These are phyloP conservation scores for Pomacea maculata DNA, from an alignment of 1,140 invertebrate genomes.

Conservation along the genomic window DNA sequence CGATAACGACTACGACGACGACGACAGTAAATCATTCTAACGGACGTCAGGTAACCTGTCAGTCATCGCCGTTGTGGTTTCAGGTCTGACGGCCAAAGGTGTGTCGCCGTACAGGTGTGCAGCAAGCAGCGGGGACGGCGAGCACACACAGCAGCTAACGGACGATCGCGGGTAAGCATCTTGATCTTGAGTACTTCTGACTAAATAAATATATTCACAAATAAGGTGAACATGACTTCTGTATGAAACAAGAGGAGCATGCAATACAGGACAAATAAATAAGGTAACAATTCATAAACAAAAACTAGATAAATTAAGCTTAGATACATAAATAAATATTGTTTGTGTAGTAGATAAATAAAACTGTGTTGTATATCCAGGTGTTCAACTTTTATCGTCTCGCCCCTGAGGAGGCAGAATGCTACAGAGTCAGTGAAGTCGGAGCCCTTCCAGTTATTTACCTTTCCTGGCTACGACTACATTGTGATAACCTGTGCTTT, in stretches of 20 bases:
- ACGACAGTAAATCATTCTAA: no score
- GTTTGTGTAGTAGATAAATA: no score
- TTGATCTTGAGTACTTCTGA: fast-evolving
- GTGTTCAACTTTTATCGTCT: neutral
- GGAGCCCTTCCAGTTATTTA: conserved; percentile 8
- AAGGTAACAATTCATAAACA: neutral
- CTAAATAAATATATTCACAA: no score
- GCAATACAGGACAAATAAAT: no score
- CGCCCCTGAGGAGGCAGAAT: neutral
- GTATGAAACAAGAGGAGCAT: no score
- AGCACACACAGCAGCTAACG: no score
- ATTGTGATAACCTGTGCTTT: neutral
- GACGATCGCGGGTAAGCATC: neutral
- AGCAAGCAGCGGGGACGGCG: neutral
- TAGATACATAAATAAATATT: no score
- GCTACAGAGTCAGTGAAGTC: neutral
- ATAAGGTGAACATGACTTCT: no score
- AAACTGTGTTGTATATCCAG: no score
- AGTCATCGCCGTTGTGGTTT: neutral
- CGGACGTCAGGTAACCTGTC: no score
- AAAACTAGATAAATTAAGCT: neutral
- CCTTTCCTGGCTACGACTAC: neutral
- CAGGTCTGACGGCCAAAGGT: neutral
- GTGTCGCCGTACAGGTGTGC: conserved; percentile 5
- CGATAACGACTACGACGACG: no score